These are phyloP conservation scores for Clarias platycephalus DNA, from an alignment of 2,797 vertebrate species.

Conservation along the genomic window DNA sequence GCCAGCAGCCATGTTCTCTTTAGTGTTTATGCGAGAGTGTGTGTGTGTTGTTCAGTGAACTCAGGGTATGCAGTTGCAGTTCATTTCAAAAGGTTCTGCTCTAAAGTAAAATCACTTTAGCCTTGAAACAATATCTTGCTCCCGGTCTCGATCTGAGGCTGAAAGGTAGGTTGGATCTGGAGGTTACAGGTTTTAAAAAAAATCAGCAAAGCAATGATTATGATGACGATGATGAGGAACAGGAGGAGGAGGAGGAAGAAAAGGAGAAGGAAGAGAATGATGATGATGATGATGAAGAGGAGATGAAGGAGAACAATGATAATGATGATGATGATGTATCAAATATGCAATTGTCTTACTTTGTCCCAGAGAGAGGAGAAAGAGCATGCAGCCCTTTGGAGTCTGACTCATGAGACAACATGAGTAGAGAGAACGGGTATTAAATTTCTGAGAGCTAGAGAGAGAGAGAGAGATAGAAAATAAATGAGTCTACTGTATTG, in stretches of 20 bases:
- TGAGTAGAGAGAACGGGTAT: not conserved
- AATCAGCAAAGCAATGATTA: constrained; percentile 4
- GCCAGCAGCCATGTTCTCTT: constrained; percentile 48
- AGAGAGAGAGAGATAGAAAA: not conserved
- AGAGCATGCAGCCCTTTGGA: not conserved
- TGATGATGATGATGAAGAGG: not conserved
- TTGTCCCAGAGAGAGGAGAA: constrained; percentile 11
- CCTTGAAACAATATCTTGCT: not conserved
- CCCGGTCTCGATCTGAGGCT: not conserved
- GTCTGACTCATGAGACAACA: not conserved
- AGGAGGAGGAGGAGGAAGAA: not conserved
- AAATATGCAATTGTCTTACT: constrained; percentile 15
- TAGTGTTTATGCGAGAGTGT: constrained; percentile 21
- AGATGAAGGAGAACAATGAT: not conserved
- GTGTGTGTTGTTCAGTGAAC: constrained; percentile 4
- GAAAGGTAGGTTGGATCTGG: not conserved
- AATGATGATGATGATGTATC: not conserved
- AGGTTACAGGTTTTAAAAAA: not conserved
- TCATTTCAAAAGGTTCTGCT: not conserved
- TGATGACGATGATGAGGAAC: not conserved
- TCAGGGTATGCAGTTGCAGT: not conserved
- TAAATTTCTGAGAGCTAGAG: not conserved
- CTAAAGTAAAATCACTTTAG: constrained; percentile 28
- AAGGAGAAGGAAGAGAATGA: no score
- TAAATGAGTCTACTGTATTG: not conserved